Evolutionary conservation across 2,888 invertebrate genomes (phyloP).

Genomic region (Deroplatys truncata): DNA sequence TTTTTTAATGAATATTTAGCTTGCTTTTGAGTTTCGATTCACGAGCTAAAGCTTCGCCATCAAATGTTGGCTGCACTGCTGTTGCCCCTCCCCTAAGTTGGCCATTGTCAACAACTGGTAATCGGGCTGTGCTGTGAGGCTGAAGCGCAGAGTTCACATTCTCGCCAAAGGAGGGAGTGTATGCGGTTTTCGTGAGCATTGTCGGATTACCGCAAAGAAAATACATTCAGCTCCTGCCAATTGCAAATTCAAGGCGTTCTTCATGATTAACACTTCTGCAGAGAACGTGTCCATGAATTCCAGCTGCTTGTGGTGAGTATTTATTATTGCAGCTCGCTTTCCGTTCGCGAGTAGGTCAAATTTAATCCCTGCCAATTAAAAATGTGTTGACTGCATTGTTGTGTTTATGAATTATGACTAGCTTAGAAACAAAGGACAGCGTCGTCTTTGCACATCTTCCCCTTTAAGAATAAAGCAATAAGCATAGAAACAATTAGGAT

Average conservation of each 20-base stretch:
- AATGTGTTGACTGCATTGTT: background rate
- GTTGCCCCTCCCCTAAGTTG: background rate
- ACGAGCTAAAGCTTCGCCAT: background rate
- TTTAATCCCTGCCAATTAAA: background rate
- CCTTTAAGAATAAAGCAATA: no score
- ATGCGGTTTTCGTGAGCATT: background rate
- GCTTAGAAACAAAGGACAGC: no score
- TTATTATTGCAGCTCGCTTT: background rate
- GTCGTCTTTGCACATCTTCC: no score
- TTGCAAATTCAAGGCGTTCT: background rate
- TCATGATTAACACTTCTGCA: background rate
- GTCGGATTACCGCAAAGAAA: background rate
- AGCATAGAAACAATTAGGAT: no score
- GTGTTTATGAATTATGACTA: no score
- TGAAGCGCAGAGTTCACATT: background rate
- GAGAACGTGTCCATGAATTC: background rate
- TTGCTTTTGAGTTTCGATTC: no score
- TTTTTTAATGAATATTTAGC: no score
- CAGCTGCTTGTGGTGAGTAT: background rate
- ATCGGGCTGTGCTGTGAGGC: background rate
- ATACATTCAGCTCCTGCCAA: background rate
- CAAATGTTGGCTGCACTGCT: background rate
- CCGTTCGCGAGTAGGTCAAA: background rate
- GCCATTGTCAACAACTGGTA: background rate
- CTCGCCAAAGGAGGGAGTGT: background rate